Evolutionary conservation across 92 coral and sea anemone species (phyloP).

Genomic region (Isaurus tuberculatus): DNA sequence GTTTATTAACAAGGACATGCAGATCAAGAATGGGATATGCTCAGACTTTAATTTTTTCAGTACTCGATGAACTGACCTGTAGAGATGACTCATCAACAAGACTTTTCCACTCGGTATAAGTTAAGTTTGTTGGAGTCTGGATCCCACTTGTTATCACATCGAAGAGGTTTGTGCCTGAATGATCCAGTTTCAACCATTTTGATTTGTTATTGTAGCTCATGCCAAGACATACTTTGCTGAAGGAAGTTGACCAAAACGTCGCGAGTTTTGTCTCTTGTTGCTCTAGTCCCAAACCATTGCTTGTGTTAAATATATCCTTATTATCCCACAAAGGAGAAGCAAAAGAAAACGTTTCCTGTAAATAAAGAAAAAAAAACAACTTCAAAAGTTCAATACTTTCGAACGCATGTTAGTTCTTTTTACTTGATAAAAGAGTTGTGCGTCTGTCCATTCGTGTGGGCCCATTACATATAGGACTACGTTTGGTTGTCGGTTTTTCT

Average conservation of each 20-base stretch:
- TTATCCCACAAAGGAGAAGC: slow-evolving; percentile 34
- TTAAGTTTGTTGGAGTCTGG: slow-evolving; percentile 37
- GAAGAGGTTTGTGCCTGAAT: slow-evolving; percentile 40
- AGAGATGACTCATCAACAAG: slow-evolving; percentile 58
- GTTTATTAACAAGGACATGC: no score
- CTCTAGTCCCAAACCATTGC: slow-evolving; percentile 3
- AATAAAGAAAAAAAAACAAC: background rate
- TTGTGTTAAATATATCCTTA: background rate
- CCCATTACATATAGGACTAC: no score
- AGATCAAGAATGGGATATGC: no score
- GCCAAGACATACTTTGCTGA: slow-evolving; percentile 26
- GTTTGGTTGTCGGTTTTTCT: no score
- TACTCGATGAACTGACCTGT: slow-evolving; percentile 44
- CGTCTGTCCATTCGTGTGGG: no score
- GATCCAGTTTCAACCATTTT: slow-evolving; percentile 61
- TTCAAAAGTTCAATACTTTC: background rate
- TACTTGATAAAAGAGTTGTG: background rate
- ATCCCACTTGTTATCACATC: slow-evolving; percentile 51
- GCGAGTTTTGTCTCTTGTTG: slow-evolving; percentile 23
- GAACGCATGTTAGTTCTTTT: background rate
- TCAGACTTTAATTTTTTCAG: no score
- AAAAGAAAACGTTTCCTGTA: background rate
- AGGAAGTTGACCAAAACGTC: slow-evolving; percentile 43
- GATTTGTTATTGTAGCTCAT: slow-evolving; percentile 13
- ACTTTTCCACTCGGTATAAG: slow-evolving; percentile 57